These are phyloP conservation scores for Enteromius trimaculatus DNA, from an alignment of 2,797 vertebrate species.

Conservation along the genomic window DNA sequence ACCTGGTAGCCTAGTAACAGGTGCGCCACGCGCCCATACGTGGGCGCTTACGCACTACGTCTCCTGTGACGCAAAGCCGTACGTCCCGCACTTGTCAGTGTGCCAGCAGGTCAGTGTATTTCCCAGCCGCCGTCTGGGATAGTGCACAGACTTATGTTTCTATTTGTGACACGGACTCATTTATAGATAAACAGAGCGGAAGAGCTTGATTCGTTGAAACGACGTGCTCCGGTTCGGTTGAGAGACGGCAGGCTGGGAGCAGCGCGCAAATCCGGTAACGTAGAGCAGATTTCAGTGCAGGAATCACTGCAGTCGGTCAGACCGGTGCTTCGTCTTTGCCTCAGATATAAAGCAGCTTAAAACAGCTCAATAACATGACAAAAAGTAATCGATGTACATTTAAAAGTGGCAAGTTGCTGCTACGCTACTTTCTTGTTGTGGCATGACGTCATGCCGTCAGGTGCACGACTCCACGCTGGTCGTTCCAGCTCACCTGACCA, in stretches of 20 bases:
- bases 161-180: conserved; percentile 18
- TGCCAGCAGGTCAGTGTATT: neutral
- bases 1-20: neutral
- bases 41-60: neutral
- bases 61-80: conserved; percentile 3
- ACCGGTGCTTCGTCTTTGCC: neutral
- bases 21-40: neutral
- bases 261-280: conserved; percentile 11
- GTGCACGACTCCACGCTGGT: neutral
- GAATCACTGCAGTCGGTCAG: neutral
- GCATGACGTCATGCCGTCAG: neutral
- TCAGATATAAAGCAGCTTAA: neutral
- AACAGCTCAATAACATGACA: neutral
- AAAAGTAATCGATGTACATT: neutral
- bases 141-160: neutral
- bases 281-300: neutral
- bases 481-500: neutral
- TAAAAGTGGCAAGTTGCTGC: neutral
- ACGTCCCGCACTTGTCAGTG: neutral
- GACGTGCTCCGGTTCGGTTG: neutral
- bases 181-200: conserved; percentile 15
- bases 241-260: neutral
- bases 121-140: neutral
- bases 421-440: neutral
- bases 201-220: neutral